Percentiles rank a stretch among this genome's conserved stretches.
phyloP scores from a whole-genome alignment of 2,888 invertebrate genomes.

The Drosophila kanekoi region DNA sequence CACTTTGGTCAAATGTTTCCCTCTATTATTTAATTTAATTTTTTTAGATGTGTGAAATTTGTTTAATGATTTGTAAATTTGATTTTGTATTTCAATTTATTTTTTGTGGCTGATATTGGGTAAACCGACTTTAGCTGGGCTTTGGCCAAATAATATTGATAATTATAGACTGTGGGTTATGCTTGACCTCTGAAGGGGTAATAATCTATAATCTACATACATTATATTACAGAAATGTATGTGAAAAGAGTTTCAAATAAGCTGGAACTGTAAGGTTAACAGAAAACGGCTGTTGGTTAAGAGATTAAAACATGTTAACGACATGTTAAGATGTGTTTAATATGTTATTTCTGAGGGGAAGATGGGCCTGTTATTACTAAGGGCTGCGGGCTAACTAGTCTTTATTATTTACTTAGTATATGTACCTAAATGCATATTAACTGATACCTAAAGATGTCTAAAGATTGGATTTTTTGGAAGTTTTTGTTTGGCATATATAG shows the following conservation, averaged over 20 bases:
- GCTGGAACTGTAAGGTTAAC: no score
- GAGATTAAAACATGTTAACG: background rate
- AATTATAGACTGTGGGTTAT: conserved; percentile 16
- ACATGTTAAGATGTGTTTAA: no score
- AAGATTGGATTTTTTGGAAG: no score
- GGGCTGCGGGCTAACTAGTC: no score
- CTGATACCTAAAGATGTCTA: no score
- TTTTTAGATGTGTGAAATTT: conserved; percentile 36
- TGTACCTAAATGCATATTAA: no score
- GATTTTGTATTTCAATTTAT: conserved; percentile 32
- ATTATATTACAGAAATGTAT: conserved; percentile 1
- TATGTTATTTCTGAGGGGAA: no score
- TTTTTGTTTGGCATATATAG: no score
- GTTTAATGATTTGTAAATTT: conserved; percentile 61
- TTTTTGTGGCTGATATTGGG: conserved; percentile 6
- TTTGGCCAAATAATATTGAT: conserved; percentile 2
- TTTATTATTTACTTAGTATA: no score
- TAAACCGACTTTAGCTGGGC: conserved; percentile 23
- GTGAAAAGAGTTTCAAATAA: background rate
- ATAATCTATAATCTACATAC: no score
- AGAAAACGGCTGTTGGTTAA: background rate
- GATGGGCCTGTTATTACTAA: no score
- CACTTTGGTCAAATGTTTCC: conserved; percentile 37
- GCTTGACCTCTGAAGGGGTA: conserved; percentile 1
- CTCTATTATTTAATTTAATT: conserved; percentile 32